Conservation (phyloP, 2,888 invertebrate genomes). For the Kuschelorhynchus macadamiae region DNA sequence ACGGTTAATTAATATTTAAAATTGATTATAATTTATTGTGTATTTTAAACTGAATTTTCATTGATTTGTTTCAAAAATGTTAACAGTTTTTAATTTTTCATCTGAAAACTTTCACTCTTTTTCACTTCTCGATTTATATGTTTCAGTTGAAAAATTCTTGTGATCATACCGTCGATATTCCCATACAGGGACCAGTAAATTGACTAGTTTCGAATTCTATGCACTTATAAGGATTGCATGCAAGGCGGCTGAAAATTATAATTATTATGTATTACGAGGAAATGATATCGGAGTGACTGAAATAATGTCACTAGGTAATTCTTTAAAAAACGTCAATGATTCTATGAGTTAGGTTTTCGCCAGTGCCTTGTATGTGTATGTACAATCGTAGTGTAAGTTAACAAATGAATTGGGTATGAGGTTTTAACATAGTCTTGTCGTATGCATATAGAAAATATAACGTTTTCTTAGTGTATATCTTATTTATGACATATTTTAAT, state of each 20-base stretch:
- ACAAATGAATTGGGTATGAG: no score
- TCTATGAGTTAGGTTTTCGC: no score
- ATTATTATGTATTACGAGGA: constrained; percentile 23
- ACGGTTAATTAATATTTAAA: no score
- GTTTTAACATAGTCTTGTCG: no score
- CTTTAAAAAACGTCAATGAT: constrained; percentile 2
- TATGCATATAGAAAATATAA: no score
- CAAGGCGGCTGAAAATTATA: constrained; percentile 2
- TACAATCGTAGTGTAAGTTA: no score
- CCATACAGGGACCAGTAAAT: constrained; percentile 16
- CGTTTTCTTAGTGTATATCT: no score
- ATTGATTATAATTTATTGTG: no score
- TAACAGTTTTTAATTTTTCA: constrained; percentile 24
- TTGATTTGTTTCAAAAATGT: no score
- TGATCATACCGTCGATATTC: constrained; percentile 20
- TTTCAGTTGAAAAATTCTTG: constrained; percentile 30
- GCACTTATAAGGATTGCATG: constrained; percentile 17
- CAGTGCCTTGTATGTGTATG: no score
- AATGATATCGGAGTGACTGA: constrained; percentile 7
- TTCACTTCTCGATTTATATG: constrained; percentile 24
- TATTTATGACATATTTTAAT: no score
- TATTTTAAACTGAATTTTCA: no score
- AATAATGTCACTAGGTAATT: neutral
- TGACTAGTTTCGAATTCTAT: constrained; percentile 19
- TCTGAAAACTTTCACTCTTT: constrained; percentile 31